Percentiles rank a stretch among this genome's conserved stretches.
phyloP scores from a whole-genome alignment of 2,113 vertebrate genomes.

The Ochotona curzoniae region DNA sequence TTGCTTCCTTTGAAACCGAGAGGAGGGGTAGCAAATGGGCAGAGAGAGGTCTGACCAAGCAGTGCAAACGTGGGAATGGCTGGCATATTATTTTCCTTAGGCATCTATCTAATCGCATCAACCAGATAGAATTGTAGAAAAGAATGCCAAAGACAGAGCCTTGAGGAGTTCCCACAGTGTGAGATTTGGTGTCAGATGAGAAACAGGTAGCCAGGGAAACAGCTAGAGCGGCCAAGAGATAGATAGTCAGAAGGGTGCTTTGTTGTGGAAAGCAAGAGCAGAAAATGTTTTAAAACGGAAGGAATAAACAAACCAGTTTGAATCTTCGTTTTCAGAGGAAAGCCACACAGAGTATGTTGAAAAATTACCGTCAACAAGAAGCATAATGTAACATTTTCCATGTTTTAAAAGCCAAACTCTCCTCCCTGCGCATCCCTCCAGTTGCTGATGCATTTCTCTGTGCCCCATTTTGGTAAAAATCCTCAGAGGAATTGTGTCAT shows the following conservation, averaged over 20 bases:
- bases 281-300: conserved; percentile 38
- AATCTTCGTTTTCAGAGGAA: conserved; percentile 52
- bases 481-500: not conserved
- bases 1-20: conserved; percentile 27
- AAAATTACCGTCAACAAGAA: conserved; percentile 36
- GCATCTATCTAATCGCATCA: conserved; percentile 39
- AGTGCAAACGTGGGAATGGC: not conserved
- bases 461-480: conserved; percentile 15
- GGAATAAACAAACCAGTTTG: not conserved
- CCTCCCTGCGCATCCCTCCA: not conserved
- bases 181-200: conserved; percentile 5
- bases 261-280: not conserved
- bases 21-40: not conserved
- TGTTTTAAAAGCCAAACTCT: not conserved
- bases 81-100: conserved; percentile 31
- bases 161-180: not conserved
- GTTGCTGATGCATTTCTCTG: conserved; percentile 36
- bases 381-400: not conserved
- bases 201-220: not conserved
- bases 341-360: conserved; percentile 3
- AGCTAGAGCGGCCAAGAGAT: not conserved
- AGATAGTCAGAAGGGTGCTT: conserved; percentile 11
- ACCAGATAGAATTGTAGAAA: not conserved
- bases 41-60: not conserved
- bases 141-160: not conserved